These are phyloP conservation scores for Pteromalus puparum DNA, from an alignment of 1,140 invertebrate genomes.

Conservation along the genomic window DNA sequence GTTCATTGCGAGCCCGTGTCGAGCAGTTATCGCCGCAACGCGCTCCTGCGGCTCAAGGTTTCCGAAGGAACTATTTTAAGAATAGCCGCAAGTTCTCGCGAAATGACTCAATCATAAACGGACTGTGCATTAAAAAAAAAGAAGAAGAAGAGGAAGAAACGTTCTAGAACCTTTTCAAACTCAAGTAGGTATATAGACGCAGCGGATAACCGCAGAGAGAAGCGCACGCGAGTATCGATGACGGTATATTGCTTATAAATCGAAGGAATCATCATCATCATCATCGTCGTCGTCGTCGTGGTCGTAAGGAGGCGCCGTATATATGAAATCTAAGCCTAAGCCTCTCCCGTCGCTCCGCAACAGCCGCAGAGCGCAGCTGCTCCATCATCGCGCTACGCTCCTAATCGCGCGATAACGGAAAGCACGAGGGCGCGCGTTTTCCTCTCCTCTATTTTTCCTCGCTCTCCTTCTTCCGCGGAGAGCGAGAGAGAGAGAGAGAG, in stretches of 20 bases:
- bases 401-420: slow-evolving; percentile 45
- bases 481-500: neutral
- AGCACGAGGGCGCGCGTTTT: slow-evolving; percentile 1
- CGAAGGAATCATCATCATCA: neutral
- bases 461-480: neutral
- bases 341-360: neutral
- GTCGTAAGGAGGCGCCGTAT: neutral
- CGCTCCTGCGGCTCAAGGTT: slow-evolving; percentile 2
- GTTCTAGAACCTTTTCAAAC: neutral
- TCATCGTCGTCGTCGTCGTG: neutral
- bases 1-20: neutral
- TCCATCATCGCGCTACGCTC: neutral
- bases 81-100: neutral
- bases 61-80: slow-evolving; percentile 1
- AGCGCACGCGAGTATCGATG: neutral
- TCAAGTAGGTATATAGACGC: neutral
- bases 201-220: too few relatives aligned
- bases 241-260: neutral
- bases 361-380: neutral
- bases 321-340: neutral
- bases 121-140: neutral
- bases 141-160: neutral
- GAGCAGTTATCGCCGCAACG: neutral
- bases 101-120: neutral
- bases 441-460: slow-evolving; percentile 10